Conservation (phyloP, 2,113 vertebrate species). For the Furnarius figulus region DNA sequence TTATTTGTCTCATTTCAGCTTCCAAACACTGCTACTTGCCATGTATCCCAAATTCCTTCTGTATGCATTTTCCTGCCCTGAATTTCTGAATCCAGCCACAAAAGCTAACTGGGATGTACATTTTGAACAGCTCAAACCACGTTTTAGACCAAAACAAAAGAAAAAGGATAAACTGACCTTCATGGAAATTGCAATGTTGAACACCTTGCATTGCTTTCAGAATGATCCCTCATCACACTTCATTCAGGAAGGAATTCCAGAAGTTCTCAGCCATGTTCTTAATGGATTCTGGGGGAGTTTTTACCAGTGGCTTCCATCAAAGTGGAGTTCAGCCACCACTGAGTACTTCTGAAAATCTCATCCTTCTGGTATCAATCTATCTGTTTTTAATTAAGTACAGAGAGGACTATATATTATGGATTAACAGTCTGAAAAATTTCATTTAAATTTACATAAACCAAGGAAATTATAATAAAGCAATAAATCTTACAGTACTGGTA, state of each 20-base stretch:
- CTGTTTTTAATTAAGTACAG: neutral
- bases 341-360: neutral
- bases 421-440: neutral
- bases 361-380: neutral
- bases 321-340: neutral
- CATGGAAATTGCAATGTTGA: neutral
- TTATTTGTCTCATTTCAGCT: neutral
- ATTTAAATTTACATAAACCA: constrained; percentile 17
- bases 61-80: neutral
- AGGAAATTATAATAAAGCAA: neutral
- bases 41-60: neutral
- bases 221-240: neutral
- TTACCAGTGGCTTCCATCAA: neutral
- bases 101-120: neutral
- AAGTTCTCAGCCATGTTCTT: neutral
- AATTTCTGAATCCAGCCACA: neutral
- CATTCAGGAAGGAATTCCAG: neutral
- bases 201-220: neutral
- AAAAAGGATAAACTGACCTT: neutral
- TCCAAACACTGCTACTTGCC: neutral
- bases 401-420: neutral
- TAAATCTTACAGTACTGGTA: neutral
- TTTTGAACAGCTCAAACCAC: neutral
- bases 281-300: neutral
- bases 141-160: neutral